Evolutionary conservation across 2,797 vertebrate genomes (phyloP).

Genomic region (Protonibea diacanthus): DNA sequence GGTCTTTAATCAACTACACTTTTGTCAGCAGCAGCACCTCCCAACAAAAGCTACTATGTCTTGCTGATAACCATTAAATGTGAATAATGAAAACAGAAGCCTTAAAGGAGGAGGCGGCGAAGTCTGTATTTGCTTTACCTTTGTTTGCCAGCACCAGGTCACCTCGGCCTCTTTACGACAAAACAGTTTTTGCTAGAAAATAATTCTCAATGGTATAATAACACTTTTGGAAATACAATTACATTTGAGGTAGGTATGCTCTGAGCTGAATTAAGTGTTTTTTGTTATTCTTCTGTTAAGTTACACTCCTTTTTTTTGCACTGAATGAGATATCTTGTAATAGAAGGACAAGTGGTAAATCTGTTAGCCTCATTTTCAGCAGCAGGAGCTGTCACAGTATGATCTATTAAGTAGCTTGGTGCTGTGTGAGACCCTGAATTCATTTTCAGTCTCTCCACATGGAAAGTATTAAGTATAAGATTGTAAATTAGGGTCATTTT

Average conservation of each 20-base stretch:
- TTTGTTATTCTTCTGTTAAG: slow-evolving; percentile 5
- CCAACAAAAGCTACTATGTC: not conserved
- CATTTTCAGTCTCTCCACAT: not conserved
- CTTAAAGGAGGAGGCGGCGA: not conserved
- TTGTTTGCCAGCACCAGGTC: not conserved
- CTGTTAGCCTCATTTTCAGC: slow-evolving; percentile 32
- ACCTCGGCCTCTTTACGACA: not conserved
- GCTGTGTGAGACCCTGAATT: not conserved
- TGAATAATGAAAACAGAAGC: not conserved
- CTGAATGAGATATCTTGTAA: slow-evolving; percentile 21
- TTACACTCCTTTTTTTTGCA: not conserved
- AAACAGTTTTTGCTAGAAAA: not conserved
- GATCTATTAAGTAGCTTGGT: slow-evolving; percentile 5
- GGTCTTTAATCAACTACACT: not conserved
- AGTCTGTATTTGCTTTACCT: not conserved
- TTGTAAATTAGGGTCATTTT: not conserved
- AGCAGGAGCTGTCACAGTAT: slow-evolving; percentile 25
- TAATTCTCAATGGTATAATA: not conserved
- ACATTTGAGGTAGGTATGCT: not conserved
- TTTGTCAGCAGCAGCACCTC: not conserved
- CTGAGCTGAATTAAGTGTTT: not conserved
- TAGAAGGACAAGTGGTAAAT: slow-evolving; percentile 13
- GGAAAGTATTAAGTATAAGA: not conserved
- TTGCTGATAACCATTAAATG: slow-evolving; percentile 6
- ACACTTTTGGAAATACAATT: not conserved